These are phyloP conservation scores for Smutsia gigantea DNA, from an alignment of 2,797 vertebrate species.

Conservation along the genomic window DNA sequence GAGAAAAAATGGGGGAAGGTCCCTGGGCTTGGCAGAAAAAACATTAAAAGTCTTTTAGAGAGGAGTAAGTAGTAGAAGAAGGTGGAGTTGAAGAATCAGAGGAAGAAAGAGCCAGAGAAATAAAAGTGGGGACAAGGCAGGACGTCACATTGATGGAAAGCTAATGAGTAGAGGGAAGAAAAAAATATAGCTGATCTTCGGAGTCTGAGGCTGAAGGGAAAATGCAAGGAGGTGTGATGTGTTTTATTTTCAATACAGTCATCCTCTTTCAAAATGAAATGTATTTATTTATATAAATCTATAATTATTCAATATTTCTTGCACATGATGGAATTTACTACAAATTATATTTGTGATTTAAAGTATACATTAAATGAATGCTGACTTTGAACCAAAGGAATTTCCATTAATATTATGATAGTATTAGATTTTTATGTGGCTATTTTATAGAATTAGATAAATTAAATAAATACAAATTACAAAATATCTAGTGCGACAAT, in stretches of 20 bases:
- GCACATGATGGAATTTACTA: not conserved
- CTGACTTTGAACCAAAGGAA: conserved; percentile 13
- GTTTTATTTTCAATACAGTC: not conserved
- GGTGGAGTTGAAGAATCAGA: not conserved
- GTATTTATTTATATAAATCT: conserved; percentile 29
- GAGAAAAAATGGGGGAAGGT: not conserved
- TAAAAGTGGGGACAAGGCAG: not conserved
- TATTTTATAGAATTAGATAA: not conserved
- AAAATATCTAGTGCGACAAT: not conserved
- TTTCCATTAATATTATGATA: conserved; percentile 16
- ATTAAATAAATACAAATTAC: conserved; percentile 57
- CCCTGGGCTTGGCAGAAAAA: not conserved
- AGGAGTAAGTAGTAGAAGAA: not conserved
- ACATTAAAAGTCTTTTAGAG: not conserved
- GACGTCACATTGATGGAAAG: not conserved
- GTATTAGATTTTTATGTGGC: conserved; percentile 20
- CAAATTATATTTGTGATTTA: conserved; percentile 19
- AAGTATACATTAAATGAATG: not conserved
- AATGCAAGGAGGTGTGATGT: not conserved
- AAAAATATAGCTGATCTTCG: accelerated
- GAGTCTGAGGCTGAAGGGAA: not conserved
- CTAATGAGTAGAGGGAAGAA: not conserved
- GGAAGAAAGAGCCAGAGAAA: not conserved
- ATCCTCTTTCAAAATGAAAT: conserved; percentile 1
- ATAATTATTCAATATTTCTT: conserved; percentile 44